Percentiles rank a stretch among this genome's conserved stretches.
phyloP scores from a whole-genome alignment of 2,113 vertebrate genomes.

The Aptenodytes patagonicus region DNA sequence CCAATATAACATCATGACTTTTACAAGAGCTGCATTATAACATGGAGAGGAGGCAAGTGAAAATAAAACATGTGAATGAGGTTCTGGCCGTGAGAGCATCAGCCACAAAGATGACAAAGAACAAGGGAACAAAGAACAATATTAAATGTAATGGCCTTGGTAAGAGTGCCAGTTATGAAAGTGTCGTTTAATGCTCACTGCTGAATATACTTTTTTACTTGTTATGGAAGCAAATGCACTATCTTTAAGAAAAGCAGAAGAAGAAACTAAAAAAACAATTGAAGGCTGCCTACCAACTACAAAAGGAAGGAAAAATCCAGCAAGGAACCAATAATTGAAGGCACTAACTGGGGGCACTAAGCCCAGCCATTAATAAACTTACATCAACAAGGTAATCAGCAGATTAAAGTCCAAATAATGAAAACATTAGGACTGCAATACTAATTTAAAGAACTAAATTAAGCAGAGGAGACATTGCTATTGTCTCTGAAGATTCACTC shows the following conservation, averaged over 20 bases:
- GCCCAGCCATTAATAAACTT: not conserved
- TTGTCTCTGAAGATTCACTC: constrained; percentile 36
- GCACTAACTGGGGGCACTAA: constrained; percentile 24
- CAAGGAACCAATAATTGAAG: constrained; percentile 47
- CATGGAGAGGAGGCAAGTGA: not conserved
- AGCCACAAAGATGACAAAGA: not conserved
- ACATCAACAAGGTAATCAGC: not conserved
- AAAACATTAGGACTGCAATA: constrained; percentile 31
- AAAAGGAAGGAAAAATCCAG: not conserved
- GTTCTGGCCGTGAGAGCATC: not conserved
- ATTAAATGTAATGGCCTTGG: not conserved
- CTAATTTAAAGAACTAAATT: constrained; percentile 28
- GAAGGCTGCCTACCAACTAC: not conserved
- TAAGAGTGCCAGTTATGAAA: not conserved
- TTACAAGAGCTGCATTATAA: not conserved
- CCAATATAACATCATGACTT: not conserved
- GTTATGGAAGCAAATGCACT: not conserved
- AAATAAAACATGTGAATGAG: not conserved
- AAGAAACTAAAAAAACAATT: not conserved
- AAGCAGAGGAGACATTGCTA: not conserved
- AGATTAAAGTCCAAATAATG: constrained; percentile 50
- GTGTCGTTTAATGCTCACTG: not conserved
- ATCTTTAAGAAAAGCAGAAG: not conserved
- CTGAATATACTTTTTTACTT: not conserved
- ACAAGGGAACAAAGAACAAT: not conserved